Conservation (phyloP, 2,797 vertebrate species). For the Enteromius argenteus region DNA sequence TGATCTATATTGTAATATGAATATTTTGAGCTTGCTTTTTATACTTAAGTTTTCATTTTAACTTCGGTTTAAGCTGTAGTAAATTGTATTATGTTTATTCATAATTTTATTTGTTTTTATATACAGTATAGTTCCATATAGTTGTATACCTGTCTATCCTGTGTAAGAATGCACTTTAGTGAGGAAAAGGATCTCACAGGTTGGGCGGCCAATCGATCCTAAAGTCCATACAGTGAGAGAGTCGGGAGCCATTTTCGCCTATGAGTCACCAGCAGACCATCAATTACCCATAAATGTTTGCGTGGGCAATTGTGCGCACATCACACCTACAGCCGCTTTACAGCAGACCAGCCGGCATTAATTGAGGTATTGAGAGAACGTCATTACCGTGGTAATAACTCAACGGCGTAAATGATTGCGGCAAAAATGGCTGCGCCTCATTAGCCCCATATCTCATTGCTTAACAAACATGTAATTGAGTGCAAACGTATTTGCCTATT, state of each 20-base stretch:
- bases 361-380: conserved; percentile 76
- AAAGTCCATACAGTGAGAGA: conserved; percentile 66
- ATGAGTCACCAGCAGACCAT: conserved; percentile 66
- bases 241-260: conserved; percentile 39
- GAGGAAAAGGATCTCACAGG: conserved; percentile 5
- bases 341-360: conserved; percentile 60
- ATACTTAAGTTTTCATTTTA: neutral
- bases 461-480: conserved; percentile 73
- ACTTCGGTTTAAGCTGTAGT: neutral
- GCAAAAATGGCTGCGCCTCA: conserved; percentile 68
- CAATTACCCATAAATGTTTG: conserved; percentile 66
- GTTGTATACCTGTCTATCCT: neutral
- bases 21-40: neutral
- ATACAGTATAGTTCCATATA: neutral
- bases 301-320: conserved; percentile 56
- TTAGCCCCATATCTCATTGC: conserved; percentile 75
- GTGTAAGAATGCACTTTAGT: conserved; percentile 9
- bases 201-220: conserved; percentile 47
- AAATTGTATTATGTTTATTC: neutral
- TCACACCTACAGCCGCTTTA: conserved; percentile 60
- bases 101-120: neutral
- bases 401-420: conserved; percentile 66
- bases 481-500: conserved; percentile 71
- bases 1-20: neutral
- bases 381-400: conserved; percentile 75